phyloP scores from a whole-genome alignment of 2,888 invertebrate genomes.

The Empis stercorea region DNA sequence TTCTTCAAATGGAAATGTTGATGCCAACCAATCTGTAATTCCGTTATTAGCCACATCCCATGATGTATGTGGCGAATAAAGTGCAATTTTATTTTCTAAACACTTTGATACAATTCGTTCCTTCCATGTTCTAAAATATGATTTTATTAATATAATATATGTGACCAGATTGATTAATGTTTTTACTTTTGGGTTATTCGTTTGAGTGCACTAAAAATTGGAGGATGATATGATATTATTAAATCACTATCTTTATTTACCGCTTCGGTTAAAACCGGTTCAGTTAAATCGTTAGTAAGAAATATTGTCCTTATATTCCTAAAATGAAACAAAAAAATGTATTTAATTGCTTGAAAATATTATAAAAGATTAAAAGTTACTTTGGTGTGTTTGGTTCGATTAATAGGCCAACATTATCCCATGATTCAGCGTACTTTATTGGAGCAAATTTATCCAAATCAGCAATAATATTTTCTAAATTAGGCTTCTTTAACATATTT shows the following conservation, averaged over 20 bases:
- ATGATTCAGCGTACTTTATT: slow-evolving; percentile 57
- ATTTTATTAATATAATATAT: not conserved
- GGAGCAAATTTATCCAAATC: slow-evolving; percentile 59
- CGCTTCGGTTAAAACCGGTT: slow-evolving; percentile 75
- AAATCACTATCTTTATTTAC: slow-evolving; percentile 52
- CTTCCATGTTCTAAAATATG: slow-evolving; percentile 51
- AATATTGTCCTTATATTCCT: slow-evolving; percentile 50
- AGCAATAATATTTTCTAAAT: slow-evolving; percentile 35
- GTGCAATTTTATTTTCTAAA: slow-evolving; percentile 68
- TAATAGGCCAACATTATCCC: slow-evolving; percentile 92
- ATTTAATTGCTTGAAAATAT: not conserved
- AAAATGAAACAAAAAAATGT: slow-evolving; percentile 8
- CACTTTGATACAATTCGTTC: slow-evolving; percentile 69
- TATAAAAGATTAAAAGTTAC: slow-evolving; percentile 22
- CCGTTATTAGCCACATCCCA: slow-evolving; percentile 77
- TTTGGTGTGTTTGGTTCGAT: slow-evolving; percentile 60
- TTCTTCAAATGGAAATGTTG: slow-evolving; percentile 23
- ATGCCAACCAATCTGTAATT: slow-evolving; percentile 87
- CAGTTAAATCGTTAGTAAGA: slow-evolving; percentile 86
- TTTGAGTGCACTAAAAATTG: slow-evolving; percentile 77
- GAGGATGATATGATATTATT: slow-evolving; percentile 93
- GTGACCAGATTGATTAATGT: not conserved
- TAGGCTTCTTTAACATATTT: no score
- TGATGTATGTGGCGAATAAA: slow-evolving; percentile 88
- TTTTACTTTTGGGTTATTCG: slow-evolving; percentile 61